Percentiles rank a stretch among this genome's conserved stretches.
phyloP scores from a whole-genome alignment of 1,140 invertebrate species.

The Helicoverpa armigera region DNA sequence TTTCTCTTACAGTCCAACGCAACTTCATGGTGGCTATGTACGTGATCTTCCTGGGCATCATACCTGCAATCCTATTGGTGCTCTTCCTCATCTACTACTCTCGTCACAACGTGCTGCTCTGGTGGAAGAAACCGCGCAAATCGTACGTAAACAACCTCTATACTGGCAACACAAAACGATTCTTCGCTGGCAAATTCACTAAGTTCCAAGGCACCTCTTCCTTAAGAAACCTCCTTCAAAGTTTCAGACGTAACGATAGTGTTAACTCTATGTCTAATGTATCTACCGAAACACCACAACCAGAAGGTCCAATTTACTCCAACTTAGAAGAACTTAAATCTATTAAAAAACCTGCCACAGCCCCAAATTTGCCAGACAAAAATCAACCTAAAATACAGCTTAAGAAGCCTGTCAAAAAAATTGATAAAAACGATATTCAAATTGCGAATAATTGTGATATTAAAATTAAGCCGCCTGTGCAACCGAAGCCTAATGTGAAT shows the following conservation, averaged over 20 bases:
- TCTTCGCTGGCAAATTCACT: slow-evolving; percentile 57
- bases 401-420: slow-evolving; percentile 50
- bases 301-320: slow-evolving; percentile 16
- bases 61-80: slow-evolving; percentile 89
- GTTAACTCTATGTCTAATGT: slow-evolving; percentile 6
- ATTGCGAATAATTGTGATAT: slow-evolving; percentile 55
- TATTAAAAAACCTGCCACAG: neutral
- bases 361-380: neutral
- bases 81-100: slow-evolving; percentile 91
- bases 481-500: slow-evolving; percentile 29
- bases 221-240: slow-evolving; percentile 57
- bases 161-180: slow-evolving; percentile 43
- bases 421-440: slow-evolving; percentile 69
- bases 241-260: slow-evolving; percentile 56
- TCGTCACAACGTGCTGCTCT: slow-evolving; percentile 88
- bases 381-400: slow-evolving; percentile 5
- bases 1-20: slow-evolving; percentile 88
- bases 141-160: slow-evolving; percentile 88
- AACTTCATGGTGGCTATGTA: slow-evolving; percentile 92
- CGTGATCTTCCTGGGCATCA: slow-evolving; percentile 94
- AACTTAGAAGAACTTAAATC: slow-evolving; percentile 27
- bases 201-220: slow-evolving; percentile 57
- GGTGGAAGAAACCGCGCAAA: slow-evolving; percentile 90
- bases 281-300: slow-evolving; percentile 6
- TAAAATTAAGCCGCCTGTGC: slow-evolving; percentile 19